Conservation (phyloP, 1,140 invertebrate species). For the Prorops nasuta region DNA sequence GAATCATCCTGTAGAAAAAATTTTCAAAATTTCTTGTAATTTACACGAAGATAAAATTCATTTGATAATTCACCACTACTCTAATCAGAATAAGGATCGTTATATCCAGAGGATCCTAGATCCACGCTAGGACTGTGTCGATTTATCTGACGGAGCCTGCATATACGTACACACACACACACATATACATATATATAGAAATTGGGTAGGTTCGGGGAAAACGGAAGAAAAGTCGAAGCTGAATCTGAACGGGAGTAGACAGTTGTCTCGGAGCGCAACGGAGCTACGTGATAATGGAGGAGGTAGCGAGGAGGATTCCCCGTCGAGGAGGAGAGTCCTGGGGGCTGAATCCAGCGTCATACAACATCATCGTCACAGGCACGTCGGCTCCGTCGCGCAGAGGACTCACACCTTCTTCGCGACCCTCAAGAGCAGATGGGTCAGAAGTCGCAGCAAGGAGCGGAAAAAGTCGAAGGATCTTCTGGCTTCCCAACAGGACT, state of each 20-base stretch:
- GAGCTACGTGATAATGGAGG: constrained; percentile 42
- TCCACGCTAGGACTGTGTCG: too few relatives aligned
- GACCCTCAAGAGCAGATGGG: constrained; percentile 68
- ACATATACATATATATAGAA: too few relatives aligned
- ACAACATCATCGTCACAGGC: constrained; percentile 40
- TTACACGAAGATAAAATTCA: too few relatives aligned
- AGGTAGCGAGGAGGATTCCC: constrained; percentile 18
- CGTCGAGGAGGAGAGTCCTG: constrained; percentile 22
- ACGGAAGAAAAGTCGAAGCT: constrained; percentile 40
- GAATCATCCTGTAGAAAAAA: too few relatives aligned
- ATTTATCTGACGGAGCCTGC: too few relatives aligned
- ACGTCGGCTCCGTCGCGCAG: constrained; percentile 62
- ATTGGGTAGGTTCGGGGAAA: too few relatives aligned
- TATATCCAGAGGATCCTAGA: too few relatives aligned
- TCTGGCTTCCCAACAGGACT: constrained; percentile 33
- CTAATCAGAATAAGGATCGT: too few relatives aligned
- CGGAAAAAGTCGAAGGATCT: constrained; percentile 49
- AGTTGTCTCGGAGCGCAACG: constrained; percentile 52
- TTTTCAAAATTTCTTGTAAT: too few relatives aligned
- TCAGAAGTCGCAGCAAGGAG: constrained; percentile 64
- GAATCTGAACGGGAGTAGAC: constrained; percentile 46
- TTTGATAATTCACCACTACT: too few relatives aligned
- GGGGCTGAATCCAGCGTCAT: constrained; percentile 15
- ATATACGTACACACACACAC: too few relatives aligned
- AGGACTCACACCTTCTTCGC: constrained; percentile 72